These are phyloP conservation scores for Corythornis leucogaster DNA, from an alignment of 2,797 vertebrate species.

Conservation along the genomic window DNA sequence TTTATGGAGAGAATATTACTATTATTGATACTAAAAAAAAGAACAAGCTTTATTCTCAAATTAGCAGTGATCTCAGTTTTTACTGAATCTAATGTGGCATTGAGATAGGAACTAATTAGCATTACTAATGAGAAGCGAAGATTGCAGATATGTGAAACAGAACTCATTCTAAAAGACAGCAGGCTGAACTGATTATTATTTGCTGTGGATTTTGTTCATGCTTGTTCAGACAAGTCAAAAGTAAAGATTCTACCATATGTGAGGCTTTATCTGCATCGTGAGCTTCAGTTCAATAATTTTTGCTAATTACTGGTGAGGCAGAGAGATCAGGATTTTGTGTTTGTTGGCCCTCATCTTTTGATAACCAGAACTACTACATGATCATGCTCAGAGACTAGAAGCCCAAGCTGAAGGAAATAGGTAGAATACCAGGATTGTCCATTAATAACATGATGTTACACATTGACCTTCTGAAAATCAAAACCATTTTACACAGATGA, in stretches of 20 bases:
- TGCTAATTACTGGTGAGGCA: not conserved
- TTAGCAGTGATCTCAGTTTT: not conserved
- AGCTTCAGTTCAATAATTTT: constrained; percentile 11
- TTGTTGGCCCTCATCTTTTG: not conserved
- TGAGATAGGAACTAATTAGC: constrained; percentile 35
- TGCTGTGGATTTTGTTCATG: constrained; percentile 39
- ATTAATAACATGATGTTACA: not conserved
- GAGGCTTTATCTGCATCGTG: not conserved
- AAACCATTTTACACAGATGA: not conserved
- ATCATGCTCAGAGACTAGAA: not conserved
- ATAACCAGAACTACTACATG: not conserved
- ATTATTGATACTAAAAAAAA: not conserved
- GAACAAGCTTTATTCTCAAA: constrained; percentile 8
- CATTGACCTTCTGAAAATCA: not conserved
- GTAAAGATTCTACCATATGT: not conserved
- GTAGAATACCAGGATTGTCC: not conserved
- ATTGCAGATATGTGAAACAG: not conserved
- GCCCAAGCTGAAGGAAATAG: not conserved
- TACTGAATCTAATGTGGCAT: not conserved
- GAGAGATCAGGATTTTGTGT: constrained; percentile 1
- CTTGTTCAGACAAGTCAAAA: constrained; percentile 45
- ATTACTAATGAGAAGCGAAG: constrained; percentile 23
- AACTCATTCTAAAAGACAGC: constrained; percentile 1
- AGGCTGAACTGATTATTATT: constrained; percentile 25
- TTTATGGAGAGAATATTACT: not conserved